Conservation (phyloP, 2,888 invertebrate genomes). For the Oeneis ivallda region DNA sequence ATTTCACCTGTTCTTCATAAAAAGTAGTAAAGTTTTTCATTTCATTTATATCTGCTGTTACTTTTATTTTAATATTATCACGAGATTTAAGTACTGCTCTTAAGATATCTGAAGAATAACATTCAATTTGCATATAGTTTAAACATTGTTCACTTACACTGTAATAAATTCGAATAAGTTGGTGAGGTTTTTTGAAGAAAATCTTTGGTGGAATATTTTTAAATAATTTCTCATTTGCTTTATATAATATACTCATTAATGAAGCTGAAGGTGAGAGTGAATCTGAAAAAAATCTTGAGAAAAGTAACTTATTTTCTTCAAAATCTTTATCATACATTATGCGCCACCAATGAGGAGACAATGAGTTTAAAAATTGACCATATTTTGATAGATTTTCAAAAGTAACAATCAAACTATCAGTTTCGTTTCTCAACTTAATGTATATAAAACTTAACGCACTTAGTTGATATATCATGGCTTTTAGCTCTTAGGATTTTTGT, state of each 20-base stretch:
- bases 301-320: slow-evolving; percentile 20
- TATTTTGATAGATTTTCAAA: slow-evolving; percentile 46
- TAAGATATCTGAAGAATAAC: slow-evolving; percentile 35
- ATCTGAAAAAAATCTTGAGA: slow-evolving; percentile 18
- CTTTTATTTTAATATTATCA: slow-evolving; percentile 37
- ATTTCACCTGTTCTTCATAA: slow-evolving; percentile 37
- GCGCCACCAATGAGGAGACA: slow-evolving; percentile 45
- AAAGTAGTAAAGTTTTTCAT: slow-evolving; percentile 39
- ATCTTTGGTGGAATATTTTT: slow-evolving; percentile 27
- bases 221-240: slow-evolving; percentile 1
- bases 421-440: slow-evolving; percentile 45
- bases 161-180: slow-evolving; percentile 43
- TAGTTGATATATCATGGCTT: slow-evolving; percentile 39
- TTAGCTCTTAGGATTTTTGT: slow-evolving; percentile 36
- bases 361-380: slow-evolving; percentile 44
- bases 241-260: slow-evolving; percentile 14
- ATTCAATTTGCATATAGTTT: slow-evolving; percentile 48
- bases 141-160: slow-evolving; percentile 45
- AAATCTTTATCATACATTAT: slow-evolving; percentile 32
- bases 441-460: slow-evolving; percentile 43
- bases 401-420: slow-evolving; percentile 39
- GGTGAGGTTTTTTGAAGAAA: slow-evolving; percentile 45
- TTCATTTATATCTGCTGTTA: slow-evolving; percentile 36
- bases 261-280: slow-evolving; percentile 10
- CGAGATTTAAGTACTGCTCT: slow-evolving; percentile 37